A percentile compares a stretch with the other conserved stretches of the same genome.
Evolutionary conservation across 1,140 invertebrate species (phyloP).

Genomic region (Pachypeltis micranthus): DNA sequence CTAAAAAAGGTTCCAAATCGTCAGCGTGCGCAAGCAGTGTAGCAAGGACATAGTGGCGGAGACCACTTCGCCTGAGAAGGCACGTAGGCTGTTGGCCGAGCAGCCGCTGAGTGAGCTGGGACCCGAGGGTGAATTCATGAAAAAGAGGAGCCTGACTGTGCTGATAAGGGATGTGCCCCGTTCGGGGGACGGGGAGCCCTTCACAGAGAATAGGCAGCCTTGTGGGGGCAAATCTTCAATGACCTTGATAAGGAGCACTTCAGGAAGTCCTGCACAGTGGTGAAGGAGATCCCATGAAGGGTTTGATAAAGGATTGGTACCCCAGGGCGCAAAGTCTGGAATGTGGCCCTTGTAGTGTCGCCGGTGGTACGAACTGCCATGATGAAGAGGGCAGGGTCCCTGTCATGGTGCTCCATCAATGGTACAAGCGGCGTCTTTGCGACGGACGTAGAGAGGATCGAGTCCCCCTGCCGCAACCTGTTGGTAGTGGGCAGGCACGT

Average conservation of each 20-base stretch:
- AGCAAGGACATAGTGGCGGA: not conserved
- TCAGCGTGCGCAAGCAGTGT: not conserved
- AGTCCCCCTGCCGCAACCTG: no score
- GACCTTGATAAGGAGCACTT: not conserved
- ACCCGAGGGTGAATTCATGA: not conserved
- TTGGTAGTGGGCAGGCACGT: no score
- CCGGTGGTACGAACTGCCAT: not conserved
- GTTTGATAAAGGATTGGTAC: not conserved
- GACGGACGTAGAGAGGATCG: no score
- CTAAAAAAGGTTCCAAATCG: not conserved
- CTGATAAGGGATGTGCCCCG: not conserved
- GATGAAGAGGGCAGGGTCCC: not conserved
- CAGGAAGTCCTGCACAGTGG: not conserved
- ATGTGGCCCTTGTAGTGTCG: not conserved
- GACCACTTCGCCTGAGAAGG: not conserved
- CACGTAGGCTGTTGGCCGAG: not conserved
- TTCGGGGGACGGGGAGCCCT: not conserved
- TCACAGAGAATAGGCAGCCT: not conserved
- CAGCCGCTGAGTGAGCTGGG: no score
- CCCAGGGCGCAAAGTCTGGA: not conserved
- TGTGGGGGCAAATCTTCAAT: not conserved
- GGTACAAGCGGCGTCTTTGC: no score
- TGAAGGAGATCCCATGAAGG: not conserved
- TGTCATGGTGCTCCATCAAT: no score
- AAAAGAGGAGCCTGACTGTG: not conserved